phyloP scores from a whole-genome alignment of 2,113 vertebrate species.

The Plectropomus leopardus region DNA sequence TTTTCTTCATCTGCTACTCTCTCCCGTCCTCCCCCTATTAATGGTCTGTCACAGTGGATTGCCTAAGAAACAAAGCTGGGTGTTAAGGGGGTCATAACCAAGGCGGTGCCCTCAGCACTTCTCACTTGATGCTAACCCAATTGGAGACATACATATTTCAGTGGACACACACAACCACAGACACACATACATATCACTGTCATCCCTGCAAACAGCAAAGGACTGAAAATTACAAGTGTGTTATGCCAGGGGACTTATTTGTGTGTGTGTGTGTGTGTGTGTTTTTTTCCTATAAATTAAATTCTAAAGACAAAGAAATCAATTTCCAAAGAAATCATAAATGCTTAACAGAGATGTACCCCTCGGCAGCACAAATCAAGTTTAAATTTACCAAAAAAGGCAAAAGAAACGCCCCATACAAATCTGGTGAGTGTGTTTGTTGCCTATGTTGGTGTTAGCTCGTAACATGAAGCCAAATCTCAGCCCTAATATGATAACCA shows the following conservation, averaged over 20 bases:
- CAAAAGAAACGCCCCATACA: too few species aligned
- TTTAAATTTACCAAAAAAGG: too few species aligned
- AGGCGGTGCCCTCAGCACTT: constrained; percentile 25
- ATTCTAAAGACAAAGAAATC: background rate
- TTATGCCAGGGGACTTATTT: background rate
- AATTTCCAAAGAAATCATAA: too few species aligned
- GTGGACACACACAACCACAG: background rate
- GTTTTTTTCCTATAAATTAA: constrained; percentile 9
- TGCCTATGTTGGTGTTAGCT: too few species aligned
- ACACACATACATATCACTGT: constrained; percentile 7
- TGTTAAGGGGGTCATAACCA: constrained; percentile 13
- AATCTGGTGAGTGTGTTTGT: too few species aligned
- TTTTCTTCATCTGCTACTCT: background rate
- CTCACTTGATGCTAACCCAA: constrained; percentile 41
- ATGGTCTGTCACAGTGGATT: constrained; percentile 35
- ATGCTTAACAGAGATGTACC: too few species aligned
- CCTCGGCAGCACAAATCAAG: too few species aligned
- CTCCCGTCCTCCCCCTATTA: background rate
- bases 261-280: background rate
- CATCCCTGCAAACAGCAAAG: constrained; percentile 18
- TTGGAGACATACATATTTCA: constrained; percentile 50
- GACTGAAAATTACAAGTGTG: constrained; percentile 12
- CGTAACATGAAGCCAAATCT: too few species aligned
- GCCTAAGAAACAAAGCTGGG: constrained; percentile 20
- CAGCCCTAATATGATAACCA: background rate